These are phyloP conservation scores for Cydia pomonella DNA, from an alignment of 1,140 invertebrate genomes.

Conservation along the genomic window DNA sequence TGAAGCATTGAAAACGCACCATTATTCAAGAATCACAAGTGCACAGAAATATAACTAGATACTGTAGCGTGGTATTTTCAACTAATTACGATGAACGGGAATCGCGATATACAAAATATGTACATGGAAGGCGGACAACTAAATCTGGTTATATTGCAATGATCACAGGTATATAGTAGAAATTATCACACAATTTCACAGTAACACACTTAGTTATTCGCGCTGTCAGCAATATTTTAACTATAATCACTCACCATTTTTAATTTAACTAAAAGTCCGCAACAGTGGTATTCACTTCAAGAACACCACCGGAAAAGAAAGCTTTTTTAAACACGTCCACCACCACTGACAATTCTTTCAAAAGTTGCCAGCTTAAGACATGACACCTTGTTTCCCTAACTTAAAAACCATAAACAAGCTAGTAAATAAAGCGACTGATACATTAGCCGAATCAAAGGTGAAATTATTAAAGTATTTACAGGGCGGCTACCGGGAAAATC, in stretches of 20 bases:
- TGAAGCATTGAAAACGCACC: not conserved
- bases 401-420: not conserved
- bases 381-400: not conserved
- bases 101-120: not conserved
- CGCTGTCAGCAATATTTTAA: constrained; percentile 35
- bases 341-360: constrained; percentile 22
- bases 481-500: no score
- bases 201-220: constrained; percentile 3
- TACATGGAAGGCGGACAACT: not conserved
- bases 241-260: constrained; percentile 51
- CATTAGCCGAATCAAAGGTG: not conserved
- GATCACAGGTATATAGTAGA: not conserved
- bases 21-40: not conserved
- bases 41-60: not conserved
- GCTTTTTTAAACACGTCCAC: constrained; percentile 25
- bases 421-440: not conserved
- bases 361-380: constrained; percentile 12
- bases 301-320: constrained; percentile 51
- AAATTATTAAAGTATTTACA: not conserved
- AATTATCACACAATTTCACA: not conserved
- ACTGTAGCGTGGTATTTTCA: not conserved
- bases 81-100: not conserved
- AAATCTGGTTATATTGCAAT: constrained; percentile 24
- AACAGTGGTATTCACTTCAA: constrained; percentile 28
- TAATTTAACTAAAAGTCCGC: constrained; percentile 36